A percentile compares a stretch with the other conserved stretches of the same genome.
Evolutionary conservation across 2,113 vertebrate species (phyloP).

Genomic region (Pantherophis guttatus): DNA sequence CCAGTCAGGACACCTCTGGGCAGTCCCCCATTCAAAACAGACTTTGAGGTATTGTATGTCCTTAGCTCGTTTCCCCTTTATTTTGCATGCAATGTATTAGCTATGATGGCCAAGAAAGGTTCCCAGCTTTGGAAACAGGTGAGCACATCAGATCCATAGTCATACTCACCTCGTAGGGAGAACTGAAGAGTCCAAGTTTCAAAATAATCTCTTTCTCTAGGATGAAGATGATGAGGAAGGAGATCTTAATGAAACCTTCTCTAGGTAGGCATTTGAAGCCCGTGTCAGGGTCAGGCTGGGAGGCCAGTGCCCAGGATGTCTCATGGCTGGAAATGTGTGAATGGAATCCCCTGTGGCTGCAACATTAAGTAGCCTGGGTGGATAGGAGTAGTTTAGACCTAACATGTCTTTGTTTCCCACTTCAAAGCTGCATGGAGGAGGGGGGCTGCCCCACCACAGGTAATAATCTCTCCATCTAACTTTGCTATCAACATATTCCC

Average conservation of each 20-base stretch:
- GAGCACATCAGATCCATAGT: neutral
- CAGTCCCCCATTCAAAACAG: constrained; percentile 4
- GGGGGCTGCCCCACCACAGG: neutral
- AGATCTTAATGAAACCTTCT: constrained; percentile 71
- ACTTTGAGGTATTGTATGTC: constrained; percentile 5
- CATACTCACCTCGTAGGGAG: neutral
- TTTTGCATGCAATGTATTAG: too few species aligned
- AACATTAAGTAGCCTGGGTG: neutral
- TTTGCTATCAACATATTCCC: neutral
- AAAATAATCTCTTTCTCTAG: neutral
- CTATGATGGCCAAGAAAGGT: neutral
- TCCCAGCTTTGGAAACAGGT: neutral
- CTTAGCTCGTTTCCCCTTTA: neutral
- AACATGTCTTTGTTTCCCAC: neutral
- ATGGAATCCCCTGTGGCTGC: neutral
- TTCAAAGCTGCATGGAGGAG: constrained; percentile 27
- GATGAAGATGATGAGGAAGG: constrained; percentile 59
- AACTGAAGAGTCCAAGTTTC: neutral
- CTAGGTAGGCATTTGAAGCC: constrained; percentile 63
- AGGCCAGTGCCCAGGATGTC: neutral
- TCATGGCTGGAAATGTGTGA: neutral
- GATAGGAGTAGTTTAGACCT: neutral
- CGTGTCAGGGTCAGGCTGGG: too few species aligned
- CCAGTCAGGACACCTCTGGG: neutral
- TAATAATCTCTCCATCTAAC: neutral